Evolutionary conservation across 2,888 invertebrate genomes (phyloP), one percentile per base, ranked within the genome.

Genomic region (Esperia sulphurella): DNA sequence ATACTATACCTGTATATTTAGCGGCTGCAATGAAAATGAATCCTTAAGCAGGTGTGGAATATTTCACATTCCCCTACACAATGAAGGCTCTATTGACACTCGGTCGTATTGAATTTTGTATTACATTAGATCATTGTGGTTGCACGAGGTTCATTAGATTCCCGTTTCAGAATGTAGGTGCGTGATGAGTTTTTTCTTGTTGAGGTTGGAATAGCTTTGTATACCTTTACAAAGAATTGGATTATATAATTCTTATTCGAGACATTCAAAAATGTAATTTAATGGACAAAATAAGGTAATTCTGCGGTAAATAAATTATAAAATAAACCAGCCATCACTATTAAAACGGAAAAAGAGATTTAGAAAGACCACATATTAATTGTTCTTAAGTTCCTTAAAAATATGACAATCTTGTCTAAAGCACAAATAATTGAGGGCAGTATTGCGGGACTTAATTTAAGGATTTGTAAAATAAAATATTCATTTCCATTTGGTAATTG

Each of bases 91-190:
- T 37, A 41, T 46, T 37, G 35, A 5, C 35, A 35, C 42, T 45
- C 43, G 46, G 41, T 48, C 52, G 50, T 52, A 56, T 56, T 52
- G 54, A 55, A 57, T 57, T 50, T 45, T 49, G 45, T 48, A 48
- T 56, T 46, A 51, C 48, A 52, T 50, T 54, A 50, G 41, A 56
- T 45, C 49, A 49, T 41, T 47, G 49, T 43, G 47, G 52, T 46
- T 51, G 46, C 50, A 38, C 41, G 35, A 14, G 45, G 48, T 52
- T 56, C 51, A 54, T 57, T 57, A 54, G 45, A 50, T 54, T 51
- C 47, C 49, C 51, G 51, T 52, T 53, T 41, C 38, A n/a, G 43
- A 9, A 33, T 12, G 45, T 45, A 40, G 43, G 45, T 48, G 12
- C 40, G 43, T 41, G 41, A 46, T 41, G 37, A 41, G 40, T 43